phyloP scores from a whole-genome alignment of 1,140 invertebrate genomes.

The Druon quercuslanigerum region DNA sequence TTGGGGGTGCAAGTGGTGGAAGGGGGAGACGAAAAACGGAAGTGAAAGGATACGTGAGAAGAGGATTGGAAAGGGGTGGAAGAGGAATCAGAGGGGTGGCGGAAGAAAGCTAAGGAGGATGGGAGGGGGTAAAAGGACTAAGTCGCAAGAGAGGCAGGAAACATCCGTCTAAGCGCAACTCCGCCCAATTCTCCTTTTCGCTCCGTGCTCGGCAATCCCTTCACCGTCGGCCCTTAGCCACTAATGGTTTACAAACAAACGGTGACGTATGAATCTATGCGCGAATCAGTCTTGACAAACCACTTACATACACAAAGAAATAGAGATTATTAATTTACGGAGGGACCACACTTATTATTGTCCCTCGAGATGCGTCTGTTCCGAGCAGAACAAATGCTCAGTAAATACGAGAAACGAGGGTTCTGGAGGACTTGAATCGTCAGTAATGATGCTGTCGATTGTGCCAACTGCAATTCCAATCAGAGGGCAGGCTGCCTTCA shows the following conservation, averaged over 20 bases:
- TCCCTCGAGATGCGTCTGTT: slow-evolving; percentile 27
- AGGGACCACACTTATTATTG: slow-evolving; percentile 25
- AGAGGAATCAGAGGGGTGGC: not conserved
- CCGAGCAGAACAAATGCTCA: slow-evolving; percentile 20
- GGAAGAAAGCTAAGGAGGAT: not conserved
- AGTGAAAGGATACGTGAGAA: slow-evolving; percentile 34
- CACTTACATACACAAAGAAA: slow-evolving; percentile 25
- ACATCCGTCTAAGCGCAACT: slow-evolving; percentile 30
- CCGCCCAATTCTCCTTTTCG: slow-evolving; percentile 4
- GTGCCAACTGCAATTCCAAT: not conserved
- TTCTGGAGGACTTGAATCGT: slow-evolving; percentile 8
- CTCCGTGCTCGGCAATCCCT: slow-evolving; percentile 39
- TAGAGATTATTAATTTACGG: slow-evolving; percentile 17
- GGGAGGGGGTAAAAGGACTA: not conserved
- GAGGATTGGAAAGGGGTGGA: not conserved
- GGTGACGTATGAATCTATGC: slow-evolving; percentile 22
- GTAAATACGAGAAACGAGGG: slow-evolving; percentile 22
- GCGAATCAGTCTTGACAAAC: slow-evolving; percentile 22
- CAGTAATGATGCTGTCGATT: slow-evolving; percentile 28
- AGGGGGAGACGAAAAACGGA: slow-evolving; percentile 10
- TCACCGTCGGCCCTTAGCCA: slow-evolving; percentile 27
- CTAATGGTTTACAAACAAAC: slow-evolving; percentile 48
- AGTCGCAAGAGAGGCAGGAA: slow-evolving; percentile 9
- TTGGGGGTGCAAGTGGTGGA: too few species aligned
- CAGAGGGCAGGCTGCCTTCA: not conserved